Conservation (phyloP, 2,888 invertebrate genomes). For the Chydorus sphaericus region DNA sequence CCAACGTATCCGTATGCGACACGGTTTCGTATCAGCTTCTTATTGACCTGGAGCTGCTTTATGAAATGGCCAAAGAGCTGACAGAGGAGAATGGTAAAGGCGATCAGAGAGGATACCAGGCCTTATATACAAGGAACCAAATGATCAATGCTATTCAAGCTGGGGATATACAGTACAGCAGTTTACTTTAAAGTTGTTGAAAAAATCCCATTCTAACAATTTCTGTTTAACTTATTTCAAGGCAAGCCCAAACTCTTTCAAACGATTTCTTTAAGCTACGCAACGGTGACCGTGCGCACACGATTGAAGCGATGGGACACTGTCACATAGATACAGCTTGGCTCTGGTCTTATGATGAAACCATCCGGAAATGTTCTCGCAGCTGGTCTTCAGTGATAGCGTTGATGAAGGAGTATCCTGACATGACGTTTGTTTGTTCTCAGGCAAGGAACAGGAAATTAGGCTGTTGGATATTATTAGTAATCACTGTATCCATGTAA, state of each 20-base stretch:
- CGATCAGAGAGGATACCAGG: conserved; percentile 31
- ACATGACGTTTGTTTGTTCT: conserved; percentile 33
- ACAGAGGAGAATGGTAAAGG: conserved; percentile 27
- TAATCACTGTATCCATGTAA: too few species aligned
- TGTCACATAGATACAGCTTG: conserved; percentile 38
- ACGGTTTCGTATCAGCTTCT: conserved; percentile 27
- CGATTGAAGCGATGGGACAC: conserved; percentile 32
- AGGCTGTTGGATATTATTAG: too few species aligned
- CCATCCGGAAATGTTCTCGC: conserved; percentile 35
- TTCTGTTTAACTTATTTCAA: conserved; percentile 13
- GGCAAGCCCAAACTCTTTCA: conserved; percentile 28
- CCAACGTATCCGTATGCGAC: conserved; percentile 30
- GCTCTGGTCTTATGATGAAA: conserved; percentile 38
- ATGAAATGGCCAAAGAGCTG: conserved; percentile 30
- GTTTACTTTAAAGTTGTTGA: conserved; percentile 11
- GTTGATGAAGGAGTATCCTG: conserved; percentile 33
- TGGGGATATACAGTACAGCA: conserved; percentile 20
- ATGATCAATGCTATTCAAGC: conserved; percentile 30
- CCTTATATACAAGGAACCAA: conserved; percentile 33
- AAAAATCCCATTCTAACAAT: background rate
- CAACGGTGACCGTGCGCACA: conserved; percentile 31
- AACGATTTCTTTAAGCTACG: conserved; percentile 29
- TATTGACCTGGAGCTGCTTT: conserved; percentile 31
- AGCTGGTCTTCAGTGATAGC: conserved; percentile 32
- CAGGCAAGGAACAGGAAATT: conserved; percentile 26